Evolutionary conservation across 2,797 vertebrate species (phyloP).

Genomic region (Gymnoscopelus braueri): DNA sequence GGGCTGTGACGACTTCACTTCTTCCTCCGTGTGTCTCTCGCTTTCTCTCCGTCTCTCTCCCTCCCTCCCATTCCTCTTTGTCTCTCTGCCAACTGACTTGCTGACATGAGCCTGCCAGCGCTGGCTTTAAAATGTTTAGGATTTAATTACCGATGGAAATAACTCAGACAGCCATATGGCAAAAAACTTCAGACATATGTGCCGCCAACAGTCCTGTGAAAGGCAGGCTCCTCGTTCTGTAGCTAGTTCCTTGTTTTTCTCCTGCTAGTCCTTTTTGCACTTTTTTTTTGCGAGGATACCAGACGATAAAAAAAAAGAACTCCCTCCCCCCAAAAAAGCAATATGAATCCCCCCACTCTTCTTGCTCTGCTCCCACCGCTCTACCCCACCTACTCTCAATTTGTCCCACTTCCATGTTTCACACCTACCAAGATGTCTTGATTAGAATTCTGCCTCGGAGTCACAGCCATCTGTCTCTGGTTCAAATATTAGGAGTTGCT

Average conservation of each 20-base stretch:
- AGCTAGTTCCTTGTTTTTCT: constrained; percentile 69
- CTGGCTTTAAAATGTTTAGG: constrained; percentile 88
- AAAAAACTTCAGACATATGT: constrained; percentile 95
- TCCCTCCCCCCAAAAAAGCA: constrained; percentile 72
- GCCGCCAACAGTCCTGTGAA: constrained; percentile 94
- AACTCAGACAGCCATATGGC: constrained; percentile 96
- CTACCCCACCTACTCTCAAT: constrained; percentile 73
- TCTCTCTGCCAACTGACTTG: constrained; percentile 70
- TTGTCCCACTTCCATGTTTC: constrained; percentile 80
- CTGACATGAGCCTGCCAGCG: constrained; percentile 64
- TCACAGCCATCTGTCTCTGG: constrained; percentile 83
- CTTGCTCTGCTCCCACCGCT: constrained; percentile 32
- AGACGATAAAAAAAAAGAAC: constrained; percentile 62
- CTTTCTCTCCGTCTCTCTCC: constrained; percentile 59
- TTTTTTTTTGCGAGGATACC: constrained; percentile 69
- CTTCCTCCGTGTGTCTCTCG: constrained; percentile 34
- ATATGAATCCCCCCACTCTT: constrained; percentile 71
- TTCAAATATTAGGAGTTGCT: constrained; percentile 82
- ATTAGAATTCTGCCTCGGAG: constrained; percentile 77
- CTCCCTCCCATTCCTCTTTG: constrained; percentile 55
- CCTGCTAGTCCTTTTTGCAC: constrained; percentile 72
- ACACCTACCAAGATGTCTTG: constrained; percentile 83
- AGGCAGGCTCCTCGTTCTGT: constrained; percentile 86
- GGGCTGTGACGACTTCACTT: constrained; percentile 28
- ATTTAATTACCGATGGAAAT: constrained; percentile 98